Base-by-base conservation (phyloP, 2,113 vertebrate genomes). In the Epinephelus fuscoguttatus region DNA sequence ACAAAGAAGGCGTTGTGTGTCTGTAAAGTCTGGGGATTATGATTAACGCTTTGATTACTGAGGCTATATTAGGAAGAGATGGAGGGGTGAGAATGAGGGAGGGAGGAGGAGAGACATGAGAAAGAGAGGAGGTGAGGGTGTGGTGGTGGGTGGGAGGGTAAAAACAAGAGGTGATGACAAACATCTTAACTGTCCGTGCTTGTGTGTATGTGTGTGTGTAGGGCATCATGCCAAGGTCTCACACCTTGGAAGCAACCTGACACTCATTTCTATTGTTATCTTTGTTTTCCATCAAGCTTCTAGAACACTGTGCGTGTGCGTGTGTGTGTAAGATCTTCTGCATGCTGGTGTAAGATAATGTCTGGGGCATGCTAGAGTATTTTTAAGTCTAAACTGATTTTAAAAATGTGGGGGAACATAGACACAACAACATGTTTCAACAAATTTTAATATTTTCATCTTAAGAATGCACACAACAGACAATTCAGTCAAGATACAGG, bases 1-100 rank as follows among this genome's bases (percentile, higher is more conserved):
- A 93, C 92, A 95, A 94, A 90, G 90, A 67, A 14, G 75, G 53
- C 82, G 33, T 71, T 92, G 88, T 94, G 78, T 91, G 85, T 84
- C 52, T 62, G 71, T 79, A 75, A 70, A 69, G 71, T 85, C 76
- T 70, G 66, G 19, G 73, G 84, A 90, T 94, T 84, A 84, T 56
- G 72, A 83, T 89, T 84, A 81, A 93, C 87, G 45, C 76, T 87
- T 84, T 88, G 88, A 90, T 89, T 78, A 45, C 75, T 62, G 9
- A 64, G 64, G 47, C 68, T 68, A 60, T n/a, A 59, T 59, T 63
- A 27, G 11, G 62, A 52, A 50, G 52, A 25, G 72, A 53, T 70
- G 75, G 53, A 71, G 55, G 62, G 69, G n/a, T 52, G 75, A 50
- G 62, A 82, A 63, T 19, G 45, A 50, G 21, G 42, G n/a, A 17